Base-by-base conservation (phyloP, 2,888 invertebrate genomes). In the Thera britannica region DNA sequence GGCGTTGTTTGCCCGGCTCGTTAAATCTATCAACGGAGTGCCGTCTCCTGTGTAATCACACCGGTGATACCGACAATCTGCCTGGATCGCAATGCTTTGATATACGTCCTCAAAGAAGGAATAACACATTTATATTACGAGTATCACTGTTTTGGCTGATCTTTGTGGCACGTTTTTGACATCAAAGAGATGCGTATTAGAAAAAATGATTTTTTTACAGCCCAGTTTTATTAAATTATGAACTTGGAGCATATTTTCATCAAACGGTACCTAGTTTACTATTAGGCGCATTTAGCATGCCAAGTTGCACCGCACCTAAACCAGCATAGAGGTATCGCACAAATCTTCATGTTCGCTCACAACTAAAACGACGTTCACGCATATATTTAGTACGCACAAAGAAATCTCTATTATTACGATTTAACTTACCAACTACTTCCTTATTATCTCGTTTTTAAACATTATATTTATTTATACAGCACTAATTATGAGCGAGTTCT, bases 11-110 rank as follows among this genome's bases (percentile, higher is more conserved):
- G 84, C 83, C 77, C 77, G 83, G 76, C 84, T 84, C 90, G 84
- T 89, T 92, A 91, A 88, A 92, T 92, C 92, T 90, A 86, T 93
- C 92, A 84, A 75, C 92, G 67, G 80, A 70, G 76, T 62, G 75
- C 78, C 82, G 81, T 81, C 83, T 86, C 85, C 88, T 83, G 81
- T 86, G 83, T 90, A 90, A 89, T 95, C 96, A 61, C 96, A 96
- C 38, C 87, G 85, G 82, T 86, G 87, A 85, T 89, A 89, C 85
- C 80, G 81, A 90, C 91, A 91, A 91, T 87, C 89, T 87, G 81
- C 84, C 85, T 84, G 87, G 86, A 88, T 88, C 84, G 86, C 82
- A 79, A 78, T 83, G 81, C 89, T 89, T 91, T 92, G 90, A 92
- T 90, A 89, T 89, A 80, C 79, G 65, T 77, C 76, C 83, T 89